Evolutionary conservation across 2,797 vertebrate genomes (phyloP).

Genomic region (Prunella strophiata): DNA sequence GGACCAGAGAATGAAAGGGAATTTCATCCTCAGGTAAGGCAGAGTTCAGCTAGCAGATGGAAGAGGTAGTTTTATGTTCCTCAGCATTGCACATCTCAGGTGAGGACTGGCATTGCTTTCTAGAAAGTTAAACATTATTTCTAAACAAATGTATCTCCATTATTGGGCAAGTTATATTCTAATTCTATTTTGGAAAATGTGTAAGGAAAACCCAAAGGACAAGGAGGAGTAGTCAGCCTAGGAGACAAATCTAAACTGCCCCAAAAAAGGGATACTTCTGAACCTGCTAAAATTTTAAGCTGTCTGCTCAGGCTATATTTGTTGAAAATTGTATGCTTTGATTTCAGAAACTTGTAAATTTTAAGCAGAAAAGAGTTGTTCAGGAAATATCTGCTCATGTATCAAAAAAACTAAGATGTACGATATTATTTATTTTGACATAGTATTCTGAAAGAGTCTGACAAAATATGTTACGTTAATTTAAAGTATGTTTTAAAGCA

Average conservation of each 20-base stretch:
- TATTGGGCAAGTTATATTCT: not conserved
- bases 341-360: not conserved
- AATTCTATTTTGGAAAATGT: not conserved
- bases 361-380: not conserved
- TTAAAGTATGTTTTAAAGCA: not conserved
- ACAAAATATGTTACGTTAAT: not conserved
- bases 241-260: not conserved
- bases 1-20: constrained; percentile 6
- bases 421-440: not conserved
- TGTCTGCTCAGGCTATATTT: not conserved
- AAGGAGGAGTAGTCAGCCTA: not conserved
- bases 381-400: not conserved
- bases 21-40: not conserved
- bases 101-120: not conserved
- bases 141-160: not conserved
- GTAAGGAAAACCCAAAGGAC: not conserved
- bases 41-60: not conserved
- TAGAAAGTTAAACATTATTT: not conserved
- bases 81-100: not conserved
- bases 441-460: not conserved
- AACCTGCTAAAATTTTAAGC: not conserved
- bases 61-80: not conserved
- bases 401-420: not conserved
- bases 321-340: not conserved
- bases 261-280: not conserved